Conservation (phyloP, 2,113 vertebrate species). For the Mirounga angustirostris region DNA sequence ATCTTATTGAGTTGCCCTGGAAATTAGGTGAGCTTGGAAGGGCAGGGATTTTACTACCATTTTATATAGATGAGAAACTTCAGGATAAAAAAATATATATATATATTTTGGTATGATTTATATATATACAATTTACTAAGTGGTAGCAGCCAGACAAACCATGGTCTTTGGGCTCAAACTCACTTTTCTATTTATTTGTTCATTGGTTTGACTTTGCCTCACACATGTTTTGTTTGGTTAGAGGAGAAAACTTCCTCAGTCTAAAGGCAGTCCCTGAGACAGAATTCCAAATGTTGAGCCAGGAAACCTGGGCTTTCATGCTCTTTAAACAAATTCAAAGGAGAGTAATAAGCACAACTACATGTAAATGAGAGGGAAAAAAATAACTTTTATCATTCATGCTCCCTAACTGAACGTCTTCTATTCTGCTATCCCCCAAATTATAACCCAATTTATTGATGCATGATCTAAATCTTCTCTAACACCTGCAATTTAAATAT, state of each 20-base stretch:
- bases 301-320: neutral
- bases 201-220: neutral
- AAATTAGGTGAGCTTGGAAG: neutral
- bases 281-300: neutral
- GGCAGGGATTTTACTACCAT: neutral
- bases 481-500: neutral
- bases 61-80: neutral
- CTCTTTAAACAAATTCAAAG: slow-evolving; percentile 54
- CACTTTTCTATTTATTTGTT: neutral
- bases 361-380: neutral
- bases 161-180: neutral
- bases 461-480: neutral
- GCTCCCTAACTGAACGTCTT: neutral
- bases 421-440: neutral
- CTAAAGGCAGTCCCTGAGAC: neutral
- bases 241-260: neutral
- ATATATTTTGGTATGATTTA: neutral
- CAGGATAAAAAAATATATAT: neutral
- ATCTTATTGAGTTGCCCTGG: neutral
- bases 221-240: neutral
- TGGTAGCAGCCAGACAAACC: neutral
- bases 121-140: neutral
- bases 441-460: neutral
- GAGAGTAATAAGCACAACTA: neutral
- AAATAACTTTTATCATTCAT: neutral